phyloP scores from a whole-genome alignment of 2,113 vertebrate genomes.

The Neotoma lepida region DNA sequence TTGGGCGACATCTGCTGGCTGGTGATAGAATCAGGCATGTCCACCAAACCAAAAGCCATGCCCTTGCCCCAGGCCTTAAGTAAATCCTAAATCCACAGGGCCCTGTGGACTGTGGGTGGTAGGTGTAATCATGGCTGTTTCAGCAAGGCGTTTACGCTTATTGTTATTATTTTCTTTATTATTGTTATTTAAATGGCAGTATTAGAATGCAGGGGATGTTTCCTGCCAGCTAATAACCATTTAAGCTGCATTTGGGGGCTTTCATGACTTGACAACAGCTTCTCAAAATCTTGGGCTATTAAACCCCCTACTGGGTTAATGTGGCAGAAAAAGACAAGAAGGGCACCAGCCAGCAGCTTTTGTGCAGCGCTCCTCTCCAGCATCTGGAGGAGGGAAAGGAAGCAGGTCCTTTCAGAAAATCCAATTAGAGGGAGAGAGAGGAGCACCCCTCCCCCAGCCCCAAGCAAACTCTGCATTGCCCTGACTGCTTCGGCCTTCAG shows the following conservation, averaged over 20 bases:
- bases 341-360: conserved; percentile 53
- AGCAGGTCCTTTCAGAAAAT: conserved; percentile 59
- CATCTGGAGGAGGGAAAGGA: conserved; percentile 61
- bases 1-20: conserved; percentile 76
- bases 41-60: background rate
- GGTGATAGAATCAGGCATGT: background rate
- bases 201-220: conserved; percentile 73
- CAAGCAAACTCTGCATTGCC: conserved; percentile 21
- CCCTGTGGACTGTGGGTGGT: conserved; percentile 49
- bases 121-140: conserved; percentile 65
- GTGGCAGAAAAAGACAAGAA: conserved; percentile 74
- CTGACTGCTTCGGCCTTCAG: conserved; percentile 1
- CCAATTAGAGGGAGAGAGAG: conserved; percentile 41
- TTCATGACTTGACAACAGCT: conserved; percentile 76
- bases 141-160: conserved; percentile 64
- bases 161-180: conserved; percentile 75
- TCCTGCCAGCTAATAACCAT: conserved; percentile 81
- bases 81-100: background rate
- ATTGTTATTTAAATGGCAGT: conserved; percentile 78
- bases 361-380: conserved; percentile 7
- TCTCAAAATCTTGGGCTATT: conserved; percentile 75
- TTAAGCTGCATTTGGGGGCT: conserved; percentile 77
- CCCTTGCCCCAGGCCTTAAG: background rate
- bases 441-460: background rate
- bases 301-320: conserved; percentile 73